A percentile compares a stretch with the other conserved stretches of the same genome.
Conservation (phyloP, 2,888 invertebrate genomes). For the Chorisops tibialis region DNA sequence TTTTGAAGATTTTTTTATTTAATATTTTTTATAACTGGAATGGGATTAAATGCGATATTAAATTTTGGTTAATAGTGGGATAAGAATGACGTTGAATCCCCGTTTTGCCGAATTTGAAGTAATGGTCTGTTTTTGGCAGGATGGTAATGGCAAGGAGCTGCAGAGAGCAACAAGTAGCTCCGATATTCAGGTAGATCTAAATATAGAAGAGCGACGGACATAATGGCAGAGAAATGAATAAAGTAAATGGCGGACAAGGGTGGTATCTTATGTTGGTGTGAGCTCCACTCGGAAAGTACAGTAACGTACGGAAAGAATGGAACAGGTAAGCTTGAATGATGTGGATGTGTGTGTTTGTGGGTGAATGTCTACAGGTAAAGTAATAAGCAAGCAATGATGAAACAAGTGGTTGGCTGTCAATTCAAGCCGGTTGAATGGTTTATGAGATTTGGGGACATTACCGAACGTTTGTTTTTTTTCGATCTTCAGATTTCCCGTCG, state of each 20-base stretch:
- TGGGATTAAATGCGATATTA: not conserved
- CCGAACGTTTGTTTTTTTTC: no score
- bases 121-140: conserved; percentile 2
- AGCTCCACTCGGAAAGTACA: conserved; percentile 5
- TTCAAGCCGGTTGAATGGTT: conserved; percentile 15
- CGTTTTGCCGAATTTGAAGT: not conserved
- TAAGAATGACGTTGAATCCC: not conserved
- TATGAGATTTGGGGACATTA: not conserved
- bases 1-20: conserved; percentile 32
- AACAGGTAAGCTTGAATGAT: conserved; percentile 28
- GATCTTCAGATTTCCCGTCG: no score
- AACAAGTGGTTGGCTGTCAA: conserved; percentile 25
- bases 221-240: conserved; percentile 29
- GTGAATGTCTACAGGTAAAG: not conserved
- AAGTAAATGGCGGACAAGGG: conserved; percentile 12
- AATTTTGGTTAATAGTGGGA: not conserved
- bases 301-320: conserved; percentile 20
- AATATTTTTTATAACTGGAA: not conserved
- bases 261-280: conserved; percentile 23
- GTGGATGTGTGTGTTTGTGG: conserved; percentile 18
- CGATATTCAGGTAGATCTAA: conserved; percentile 28
- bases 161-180: conserved; percentile 32
- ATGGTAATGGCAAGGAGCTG: conserved; percentile 21
- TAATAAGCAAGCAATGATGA: conserved; percentile 9
- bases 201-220: conserved; percentile 25